A percentile compares a stretch with the other conserved stretches of the same genome.
phyloP scores from a whole-genome alignment of 1,140 invertebrate genomes.

The Triops longicaudatus region DNA sequence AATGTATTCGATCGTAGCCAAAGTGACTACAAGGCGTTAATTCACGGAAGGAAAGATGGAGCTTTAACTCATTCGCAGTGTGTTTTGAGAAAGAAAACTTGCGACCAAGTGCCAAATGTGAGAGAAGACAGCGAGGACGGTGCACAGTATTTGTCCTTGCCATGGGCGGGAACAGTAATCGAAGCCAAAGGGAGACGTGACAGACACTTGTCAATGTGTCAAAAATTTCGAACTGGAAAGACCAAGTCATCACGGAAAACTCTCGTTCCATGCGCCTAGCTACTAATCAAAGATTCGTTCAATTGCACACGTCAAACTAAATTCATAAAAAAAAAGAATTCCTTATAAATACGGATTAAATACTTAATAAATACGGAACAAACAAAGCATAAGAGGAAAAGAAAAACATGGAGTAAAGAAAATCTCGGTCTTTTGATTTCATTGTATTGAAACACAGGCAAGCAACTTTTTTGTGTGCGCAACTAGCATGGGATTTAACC shows the following conservation, averaged over 20 bases:
- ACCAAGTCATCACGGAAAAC: not conserved
- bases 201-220: constrained; percentile 11
- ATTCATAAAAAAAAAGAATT: no score
- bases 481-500: no score
- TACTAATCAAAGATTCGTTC: not conserved
- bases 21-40: not conserved
- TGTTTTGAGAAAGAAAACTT: not conserved
- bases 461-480: no score
- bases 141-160: not conserved
- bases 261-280: not conserved
- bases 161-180: not conserved
- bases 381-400: no score
- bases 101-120: constrained; percentile 11
- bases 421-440: no score
- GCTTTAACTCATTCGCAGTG: not conserved
- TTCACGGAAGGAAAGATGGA: not conserved
- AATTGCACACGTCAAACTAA: not conserved
- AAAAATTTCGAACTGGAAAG: not conserved
- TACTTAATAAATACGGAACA: no score
- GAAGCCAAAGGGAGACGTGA: not conserved
- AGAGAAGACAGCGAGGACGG: not conserved
- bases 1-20: not conserved
- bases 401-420: no score
- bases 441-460: no score
- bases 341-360: no score